These are phyloP conservation scores for Peucedramus taeniatus DNA, from an alignment of 2,113 vertebrate species.

Conservation along the genomic window DNA sequence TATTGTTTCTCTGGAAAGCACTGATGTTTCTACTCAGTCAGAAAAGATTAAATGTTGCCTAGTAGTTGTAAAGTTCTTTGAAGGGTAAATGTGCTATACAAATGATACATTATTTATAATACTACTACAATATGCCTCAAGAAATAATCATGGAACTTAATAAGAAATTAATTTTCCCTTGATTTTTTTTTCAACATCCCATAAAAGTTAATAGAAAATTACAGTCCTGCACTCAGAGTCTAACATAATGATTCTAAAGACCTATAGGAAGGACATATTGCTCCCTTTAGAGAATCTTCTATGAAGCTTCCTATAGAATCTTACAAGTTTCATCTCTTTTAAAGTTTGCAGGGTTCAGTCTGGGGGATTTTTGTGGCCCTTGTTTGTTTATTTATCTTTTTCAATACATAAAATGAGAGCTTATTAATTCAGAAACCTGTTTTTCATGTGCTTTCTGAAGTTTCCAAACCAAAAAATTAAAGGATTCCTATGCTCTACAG, in stretches of 20 bases:
- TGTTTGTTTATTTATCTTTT: neutral
- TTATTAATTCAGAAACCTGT: neutral
- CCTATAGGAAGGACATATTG: neutral
- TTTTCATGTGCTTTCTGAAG: neutral
- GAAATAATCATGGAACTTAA: neutral
- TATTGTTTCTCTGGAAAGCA: neutral
- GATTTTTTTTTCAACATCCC: neutral
- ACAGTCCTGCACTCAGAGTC: neutral
- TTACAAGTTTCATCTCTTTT: neutral
- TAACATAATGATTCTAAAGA: neutral
- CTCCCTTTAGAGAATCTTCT: neutral
- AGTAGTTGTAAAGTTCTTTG: constrained; percentile 5
- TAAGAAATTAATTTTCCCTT: neutral
- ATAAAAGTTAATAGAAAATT: constrained; percentile 34
- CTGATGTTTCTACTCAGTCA: neutral
- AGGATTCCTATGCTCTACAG: neutral
- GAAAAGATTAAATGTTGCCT: neutral
- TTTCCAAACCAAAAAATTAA: neutral
- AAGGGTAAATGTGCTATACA: constrained; percentile 22
- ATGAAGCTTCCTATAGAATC: neutral
- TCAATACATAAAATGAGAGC: neutral
- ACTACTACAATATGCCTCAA: neutral
- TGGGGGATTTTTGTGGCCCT: neutral
- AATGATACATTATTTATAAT: constrained; percentile 1
- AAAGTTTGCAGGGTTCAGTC: neutral